phyloP scores from a whole-genome alignment of 2,113 vertebrate species.

The Heteronetta atricapilla region DNA sequence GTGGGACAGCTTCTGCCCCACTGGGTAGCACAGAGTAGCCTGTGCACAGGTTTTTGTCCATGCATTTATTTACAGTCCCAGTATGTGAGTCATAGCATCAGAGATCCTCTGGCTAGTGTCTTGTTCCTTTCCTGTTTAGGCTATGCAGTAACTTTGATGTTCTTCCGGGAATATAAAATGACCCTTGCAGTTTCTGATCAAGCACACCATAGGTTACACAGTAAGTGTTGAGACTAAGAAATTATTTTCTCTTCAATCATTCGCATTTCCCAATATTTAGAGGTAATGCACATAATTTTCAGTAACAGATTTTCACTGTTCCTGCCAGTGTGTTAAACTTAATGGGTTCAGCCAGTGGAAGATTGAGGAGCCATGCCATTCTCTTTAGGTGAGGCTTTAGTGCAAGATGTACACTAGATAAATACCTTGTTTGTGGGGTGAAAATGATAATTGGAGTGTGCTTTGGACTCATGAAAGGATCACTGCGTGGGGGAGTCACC shows the following conservation, averaged over 20 bases:
- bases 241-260: background rate
- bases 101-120: background rate
- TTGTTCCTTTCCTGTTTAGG: background rate
- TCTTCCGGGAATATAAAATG: background rate
- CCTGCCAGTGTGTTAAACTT: background rate
- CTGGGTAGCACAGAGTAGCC: background rate
- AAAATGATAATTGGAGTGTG: background rate
- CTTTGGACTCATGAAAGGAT: background rate
- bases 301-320: background rate
- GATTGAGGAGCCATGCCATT: background rate
- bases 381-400: background rate
- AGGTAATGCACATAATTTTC: background rate
- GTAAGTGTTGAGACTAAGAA: background rate
- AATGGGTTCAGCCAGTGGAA: background rate
- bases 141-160: background rate
- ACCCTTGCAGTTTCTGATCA: background rate
- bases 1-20: background rate
- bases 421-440: background rate
- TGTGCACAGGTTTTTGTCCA: background rate
- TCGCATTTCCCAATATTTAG: background rate
- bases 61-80: background rate
- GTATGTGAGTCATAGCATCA: background rate
- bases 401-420: background rate
- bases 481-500: background rate
- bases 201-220: background rate